Evolutionary conservation across 2,113 vertebrate species (phyloP).

Genomic region (Microtus montanus): DNA sequence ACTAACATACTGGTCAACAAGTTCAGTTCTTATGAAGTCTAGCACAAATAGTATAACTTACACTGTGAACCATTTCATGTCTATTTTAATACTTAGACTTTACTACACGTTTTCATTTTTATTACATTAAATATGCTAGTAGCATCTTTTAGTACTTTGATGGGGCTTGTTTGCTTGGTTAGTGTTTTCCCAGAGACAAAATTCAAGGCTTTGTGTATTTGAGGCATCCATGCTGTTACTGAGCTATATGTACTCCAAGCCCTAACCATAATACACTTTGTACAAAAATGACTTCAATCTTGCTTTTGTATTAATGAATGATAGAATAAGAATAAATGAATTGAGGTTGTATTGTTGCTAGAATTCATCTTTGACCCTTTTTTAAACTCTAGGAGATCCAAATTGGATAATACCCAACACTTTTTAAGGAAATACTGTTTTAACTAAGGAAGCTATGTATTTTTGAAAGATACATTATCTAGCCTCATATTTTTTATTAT

Average conservation of each 20-base stretch:
- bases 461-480: not conserved
- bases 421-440: not conserved
- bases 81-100: not conserved
- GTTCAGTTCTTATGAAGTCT: not conserved
- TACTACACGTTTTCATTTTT: not conserved
- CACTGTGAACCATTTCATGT: not conserved
- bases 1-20: not conserved
- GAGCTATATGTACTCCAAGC: not conserved
- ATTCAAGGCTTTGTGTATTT: not conserved
- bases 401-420: not conserved
- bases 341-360: not conserved
- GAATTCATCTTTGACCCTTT: not conserved
- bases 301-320: not conserved
- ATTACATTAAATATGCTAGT: not conserved
- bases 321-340: not conserved
- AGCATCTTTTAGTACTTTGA: not conserved
- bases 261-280: not conserved
- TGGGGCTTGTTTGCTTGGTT: not conserved
- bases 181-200: not conserved
- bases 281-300: not conserved
- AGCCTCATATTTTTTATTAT: not conserved
- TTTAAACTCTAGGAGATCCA: not conserved
- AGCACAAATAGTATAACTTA: not conserved
- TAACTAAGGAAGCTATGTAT: not conserved
- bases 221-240: not conserved